These are phyloP conservation scores for Brachyistius frenatus DNA, from an alignment of 2,113 vertebrate genomes.

Conservation along the genomic window DNA sequence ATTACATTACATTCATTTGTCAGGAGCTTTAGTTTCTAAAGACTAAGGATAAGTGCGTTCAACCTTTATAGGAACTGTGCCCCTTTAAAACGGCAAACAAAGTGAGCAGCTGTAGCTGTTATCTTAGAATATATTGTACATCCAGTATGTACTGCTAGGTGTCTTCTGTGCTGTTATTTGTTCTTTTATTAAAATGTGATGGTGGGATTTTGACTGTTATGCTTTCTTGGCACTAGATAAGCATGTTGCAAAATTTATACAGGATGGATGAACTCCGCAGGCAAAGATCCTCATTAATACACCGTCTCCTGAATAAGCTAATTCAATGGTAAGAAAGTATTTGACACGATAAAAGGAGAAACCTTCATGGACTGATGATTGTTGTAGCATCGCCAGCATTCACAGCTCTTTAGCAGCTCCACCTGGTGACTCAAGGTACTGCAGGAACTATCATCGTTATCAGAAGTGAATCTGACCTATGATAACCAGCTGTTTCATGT, in stretches of 20 bases:
- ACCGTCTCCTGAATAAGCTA: slow-evolving; percentile 16
- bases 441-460: slow-evolving; percentile 3
- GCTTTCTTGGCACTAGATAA: slow-evolving; percentile 9
- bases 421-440: slow-evolving; percentile 52
- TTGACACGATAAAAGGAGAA: slow-evolving; percentile 1
- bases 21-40: neutral
- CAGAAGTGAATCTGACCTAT: no score
- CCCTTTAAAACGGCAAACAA: neutral
- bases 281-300: slow-evolving; percentile 8
- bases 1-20: slow-evolving; percentile 1
- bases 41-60: neutral
- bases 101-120: neutral
- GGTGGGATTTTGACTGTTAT: slow-evolving; percentile 9
- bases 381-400: neutral
- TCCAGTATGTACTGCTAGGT: neutral
- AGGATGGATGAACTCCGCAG: slow-evolving; percentile 21
- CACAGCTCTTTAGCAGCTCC: slow-evolving; percentile 65
- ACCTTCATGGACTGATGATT: neutral
- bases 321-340: slow-evolving; percentile 36
- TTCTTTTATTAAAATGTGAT: slow-evolving; percentile 8
- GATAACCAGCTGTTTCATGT: no score
- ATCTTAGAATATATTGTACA: neutral
- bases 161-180: neutral
- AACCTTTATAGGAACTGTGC: neutral
- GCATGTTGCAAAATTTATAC: slow-evolving; percentile 10